Evolutionary conservation across 2,888 invertebrate genomes (phyloP), one percentile per base, ranked within the genome.

Genomic region (Odontocerum albicorne): DNA sequence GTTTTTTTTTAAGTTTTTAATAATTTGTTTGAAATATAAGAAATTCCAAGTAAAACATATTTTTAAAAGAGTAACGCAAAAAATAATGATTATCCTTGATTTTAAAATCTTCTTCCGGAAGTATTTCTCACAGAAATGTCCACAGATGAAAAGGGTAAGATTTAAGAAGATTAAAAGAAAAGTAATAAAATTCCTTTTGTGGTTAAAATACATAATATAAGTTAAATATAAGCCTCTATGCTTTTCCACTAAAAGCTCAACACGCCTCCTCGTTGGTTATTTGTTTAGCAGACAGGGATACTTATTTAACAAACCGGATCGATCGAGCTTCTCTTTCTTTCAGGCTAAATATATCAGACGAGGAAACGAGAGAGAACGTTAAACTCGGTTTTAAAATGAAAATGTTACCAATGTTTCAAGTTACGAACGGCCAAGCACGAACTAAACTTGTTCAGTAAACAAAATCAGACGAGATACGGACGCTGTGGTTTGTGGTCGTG

Each of bases 261-360:
- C 49, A 51, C 56, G 56, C 59, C 56, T 54, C 56, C 59, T 59
- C 47, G 57, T 57, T 60, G 60, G 51, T 45, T 60, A 60, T 60
- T 60, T 60, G 60, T 60, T 60, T 60, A 60, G 60, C 46, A 36
- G 57, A 50, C 54, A 46, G 50, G 31, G 35, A 51, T 56, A 22
- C 21, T 27, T 47, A n/a, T n/a, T n/a, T n/a, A n/a, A n/a, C n/a
- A n/a, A n/a, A n/a, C 27, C 10, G 27, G 6, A 7, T 27, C 27
- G 27, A 10, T 27, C 27, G 10, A 27, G 27, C 10, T n/a, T 27
- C 6, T 27, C 4, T 27, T 27, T 27, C 27, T 27, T 27, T 27
- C 27, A 27, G 27, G 4, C 27, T 4, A n/a, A n/a, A n/a, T n/a
- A n/a, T n/a, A n/a, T n/a, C n/a, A n/a, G n/a, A n/a, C n/a, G n/a